phyloP scores from a whole-genome alignment of 2,888 invertebrate genomes.

The Baccha elongata region DNA sequence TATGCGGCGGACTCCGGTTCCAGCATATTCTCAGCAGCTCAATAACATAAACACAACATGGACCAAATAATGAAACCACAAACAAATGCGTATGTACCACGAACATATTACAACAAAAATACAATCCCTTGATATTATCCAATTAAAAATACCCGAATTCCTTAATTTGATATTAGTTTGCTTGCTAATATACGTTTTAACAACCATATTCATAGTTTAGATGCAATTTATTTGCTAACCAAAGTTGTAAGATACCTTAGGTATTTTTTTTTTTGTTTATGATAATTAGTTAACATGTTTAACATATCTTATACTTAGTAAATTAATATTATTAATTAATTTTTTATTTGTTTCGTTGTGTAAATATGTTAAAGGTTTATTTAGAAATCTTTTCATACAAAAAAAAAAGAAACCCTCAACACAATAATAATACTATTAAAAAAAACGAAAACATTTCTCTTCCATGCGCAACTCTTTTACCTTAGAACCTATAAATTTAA shows the following conservation, averaged over 20 bases:
- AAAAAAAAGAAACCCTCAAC: constrained; percentile 9
- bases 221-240: constrained; percentile 20
- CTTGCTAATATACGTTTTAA: constrained; percentile 47
- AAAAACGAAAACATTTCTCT: constrained; percentile 59
- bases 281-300: constrained; percentile 59
- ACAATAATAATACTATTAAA: constrained; percentile 23
- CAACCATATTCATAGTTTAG: constrained; percentile 21
- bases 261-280: constrained; percentile 18
- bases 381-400: constrained; percentile 30
- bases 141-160: constrained; percentile 36
- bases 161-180: constrained; percentile 29
- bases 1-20: constrained; percentile 8
- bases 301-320: constrained; percentile 70
- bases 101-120: constrained; percentile 4
- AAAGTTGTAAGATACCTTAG: constrained; percentile 54
- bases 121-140: constrained; percentile 37
- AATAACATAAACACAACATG: constrained; percentile 48
- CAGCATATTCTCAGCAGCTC: constrained; percentile 30
- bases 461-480: constrained; percentile 69
- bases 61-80: constrained; percentile 55
- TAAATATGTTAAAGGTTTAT: constrained; percentile 53
- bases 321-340: neutral
- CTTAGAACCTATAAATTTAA: constrained; percentile 52
- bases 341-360: constrained; percentile 48
- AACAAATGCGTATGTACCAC: constrained; percentile 63